Evolutionary conservation across 2,888 invertebrate species (phyloP), one percentile per base, ranked within the genome.

Genomic region (Scrobipalpa costella): DNA sequence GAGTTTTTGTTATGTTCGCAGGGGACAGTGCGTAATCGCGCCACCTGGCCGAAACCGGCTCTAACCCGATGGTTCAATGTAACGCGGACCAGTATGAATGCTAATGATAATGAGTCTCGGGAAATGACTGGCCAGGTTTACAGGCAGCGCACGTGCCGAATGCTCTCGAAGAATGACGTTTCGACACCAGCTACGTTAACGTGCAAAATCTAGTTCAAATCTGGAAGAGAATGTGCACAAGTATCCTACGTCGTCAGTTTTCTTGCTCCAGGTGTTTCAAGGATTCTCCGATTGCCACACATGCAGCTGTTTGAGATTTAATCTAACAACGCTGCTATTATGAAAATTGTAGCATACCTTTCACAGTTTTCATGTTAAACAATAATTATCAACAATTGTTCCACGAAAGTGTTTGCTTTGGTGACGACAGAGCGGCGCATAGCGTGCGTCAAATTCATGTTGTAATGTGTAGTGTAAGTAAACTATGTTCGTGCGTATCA

Each of bases 161-260:
- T 65, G 66, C 61, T 69, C 69, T 69, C 57, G 61, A 69, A 66
- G 61, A 55, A 65, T 64, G 57, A 49, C 34, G 65, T 67, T 68
- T 65, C 67, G 66, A 68, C 65, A 67, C 66, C 62, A 19, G 21
- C 11, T 21, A 7, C 55, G 8, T 0, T 15, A 15, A n/a, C 2
- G 1, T n/a, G 13, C 34, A 17, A 36, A 36, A n/a, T 36, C 36
- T 36, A 36, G 36, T 36, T 15, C 57, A 36, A 57, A 57, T 36
- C 15, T n/a, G 7, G 57, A 21, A 19, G 36, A 36, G 34, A 57
- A 57, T 3, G 36, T 57, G 34, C 36, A 36, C 57, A 21, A n/a
- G 17, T 49, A 8, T 52, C 21, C 13, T 7, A 52, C 11, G 13
- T 21, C 27, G 57, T 15, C 57, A 36, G 15, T 57, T 33, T 55